phyloP scores from a whole-genome alignment of 2,888 invertebrate species.

The Stegana nigrithorax region DNA sequence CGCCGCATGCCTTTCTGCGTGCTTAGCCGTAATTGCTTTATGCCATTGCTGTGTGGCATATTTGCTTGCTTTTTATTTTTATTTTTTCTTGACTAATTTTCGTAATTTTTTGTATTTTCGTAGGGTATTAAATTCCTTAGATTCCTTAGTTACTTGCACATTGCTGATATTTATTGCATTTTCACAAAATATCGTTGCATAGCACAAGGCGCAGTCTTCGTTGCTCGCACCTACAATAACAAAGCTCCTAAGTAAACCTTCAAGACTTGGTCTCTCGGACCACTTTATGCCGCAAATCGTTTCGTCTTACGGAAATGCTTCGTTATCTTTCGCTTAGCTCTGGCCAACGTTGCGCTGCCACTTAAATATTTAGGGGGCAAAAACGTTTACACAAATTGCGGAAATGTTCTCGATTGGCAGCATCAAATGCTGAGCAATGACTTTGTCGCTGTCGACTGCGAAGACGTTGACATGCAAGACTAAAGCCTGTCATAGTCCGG shows the following conservation, averaged over 20 bases:
- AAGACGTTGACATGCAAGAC: not conserved
- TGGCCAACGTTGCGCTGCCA: not conserved
- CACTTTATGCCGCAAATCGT: no score
- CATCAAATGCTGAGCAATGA: not conserved
- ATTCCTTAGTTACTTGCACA: not conserved
- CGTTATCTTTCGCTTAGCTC: not conserved
- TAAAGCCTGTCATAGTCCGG: not conserved
- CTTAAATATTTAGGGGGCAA: not conserved
- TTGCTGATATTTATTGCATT: not conserved
- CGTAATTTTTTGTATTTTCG: not conserved
- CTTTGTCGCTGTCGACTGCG: not conserved
- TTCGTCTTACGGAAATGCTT: not conserved
- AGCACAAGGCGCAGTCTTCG: no score
- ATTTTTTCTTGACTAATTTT: not conserved
- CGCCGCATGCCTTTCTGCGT: no score
- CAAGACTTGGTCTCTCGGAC: no score
- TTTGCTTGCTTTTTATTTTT: constrained; percentile 37
- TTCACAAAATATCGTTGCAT: no score
- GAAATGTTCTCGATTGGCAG: not conserved
- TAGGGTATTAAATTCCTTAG: not conserved
- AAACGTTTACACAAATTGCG: not conserved
- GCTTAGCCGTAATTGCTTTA: constrained; percentile 48
- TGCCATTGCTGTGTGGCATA: constrained; percentile 43
- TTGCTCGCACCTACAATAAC: no score
- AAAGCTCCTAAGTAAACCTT: no score